These are phyloP conservation scores for Perognathus longimembris DNA, from an alignment of 2,113 vertebrate species.

Conservation along the genomic window DNA sequence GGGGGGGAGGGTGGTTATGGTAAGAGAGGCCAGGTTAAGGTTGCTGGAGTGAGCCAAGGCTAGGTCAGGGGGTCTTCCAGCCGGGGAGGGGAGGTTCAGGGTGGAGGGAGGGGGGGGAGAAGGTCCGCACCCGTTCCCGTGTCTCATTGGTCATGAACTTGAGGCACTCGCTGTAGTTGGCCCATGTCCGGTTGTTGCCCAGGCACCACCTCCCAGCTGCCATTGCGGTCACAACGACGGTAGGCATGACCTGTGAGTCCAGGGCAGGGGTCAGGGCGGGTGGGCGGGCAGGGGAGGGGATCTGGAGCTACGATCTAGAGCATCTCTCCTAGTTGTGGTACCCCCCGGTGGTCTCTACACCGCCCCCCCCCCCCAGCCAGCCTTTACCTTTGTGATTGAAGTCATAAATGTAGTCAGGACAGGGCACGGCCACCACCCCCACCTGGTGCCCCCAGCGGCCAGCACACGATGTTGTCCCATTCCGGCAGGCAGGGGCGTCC, in stretches of 20 bases:
- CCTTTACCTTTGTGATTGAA: conserved; percentile 97
- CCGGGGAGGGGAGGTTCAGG: too few species aligned
- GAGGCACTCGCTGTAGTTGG: conserved; percentile 97
- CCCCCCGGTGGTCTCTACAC: too few species aligned
- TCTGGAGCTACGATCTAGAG: too few species aligned
- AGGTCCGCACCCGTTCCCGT: conserved; percentile 92
- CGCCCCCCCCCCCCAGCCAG: not conserved
- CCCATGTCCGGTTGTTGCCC: conserved; percentile 96
- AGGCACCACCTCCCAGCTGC: conserved; percentile 93
- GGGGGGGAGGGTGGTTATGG: not conserved
- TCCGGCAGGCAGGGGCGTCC: conserved; percentile 94
- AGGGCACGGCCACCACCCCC: conserved; percentile 91
- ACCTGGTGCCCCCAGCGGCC: conserved; percentile 94
- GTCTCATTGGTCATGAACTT: conserved; percentile 94
- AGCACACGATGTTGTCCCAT: conserved; percentile 97
- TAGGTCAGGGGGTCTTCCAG: not conserved
- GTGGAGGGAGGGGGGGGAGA: too few species aligned
- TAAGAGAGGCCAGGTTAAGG: not conserved
- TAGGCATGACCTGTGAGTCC: conserved; percentile 91
- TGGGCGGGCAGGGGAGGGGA: not conserved
- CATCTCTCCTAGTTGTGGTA: too few species aligned
- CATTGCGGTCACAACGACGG: conserved; percentile 95
- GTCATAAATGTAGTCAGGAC: conserved; percentile 97
- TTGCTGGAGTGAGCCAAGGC: not conserved
- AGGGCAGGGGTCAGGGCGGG: not conserved